phyloP scores from a whole-genome alignment of 2,888 invertebrate genomes.

The Omphaloscelis lunosa region DNA sequence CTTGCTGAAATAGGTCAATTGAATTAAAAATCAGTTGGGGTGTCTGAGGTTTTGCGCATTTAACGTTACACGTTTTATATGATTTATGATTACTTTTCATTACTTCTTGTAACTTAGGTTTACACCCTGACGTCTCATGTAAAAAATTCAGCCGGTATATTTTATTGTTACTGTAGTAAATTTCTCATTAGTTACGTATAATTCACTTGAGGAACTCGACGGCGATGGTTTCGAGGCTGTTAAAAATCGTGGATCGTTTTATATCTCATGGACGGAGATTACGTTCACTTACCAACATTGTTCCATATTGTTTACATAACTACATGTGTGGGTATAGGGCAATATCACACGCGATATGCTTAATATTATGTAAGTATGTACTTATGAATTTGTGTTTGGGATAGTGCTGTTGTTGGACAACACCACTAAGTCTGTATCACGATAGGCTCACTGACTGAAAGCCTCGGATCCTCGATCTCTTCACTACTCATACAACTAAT shows the following conservation, averaged over 20 bases:
- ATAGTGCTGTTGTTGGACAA: constrained; percentile 28
- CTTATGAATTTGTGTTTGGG: constrained; percentile 58
- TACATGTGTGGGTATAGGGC: constrained; percentile 43
- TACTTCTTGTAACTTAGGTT: constrained; percentile 3
- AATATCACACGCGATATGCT: constrained; percentile 60
- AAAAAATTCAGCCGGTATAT: constrained; percentile 35
- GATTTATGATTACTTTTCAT: constrained; percentile 7
- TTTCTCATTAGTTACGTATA: constrained; percentile 46
- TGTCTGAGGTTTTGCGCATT: too few species aligned
- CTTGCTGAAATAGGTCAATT: too few species aligned
- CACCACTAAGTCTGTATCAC: constrained; percentile 62
- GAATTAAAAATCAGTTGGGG: too few species aligned
- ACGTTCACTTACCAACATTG: constrained; percentile 66
- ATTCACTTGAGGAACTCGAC: constrained; percentile 52
- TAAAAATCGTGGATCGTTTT: constrained; percentile 62
- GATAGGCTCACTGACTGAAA: constrained; percentile 60
- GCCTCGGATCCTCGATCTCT: constrained; percentile 45
- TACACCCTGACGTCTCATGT: constrained; percentile 14
- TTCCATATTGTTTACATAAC: constrained; percentile 52
- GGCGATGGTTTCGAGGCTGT: constrained; percentile 50
- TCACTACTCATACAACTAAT: constrained; percentile 34
- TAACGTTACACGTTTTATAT: background rate
- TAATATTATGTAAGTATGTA: constrained; percentile 56
- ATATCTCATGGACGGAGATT: constrained; percentile 86
- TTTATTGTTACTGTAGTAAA: constrained; percentile 40